phyloP scores from a whole-genome alignment of 53 echinoderm and acorn worm genomes.

The Temnopleurus reevesii region DNA sequence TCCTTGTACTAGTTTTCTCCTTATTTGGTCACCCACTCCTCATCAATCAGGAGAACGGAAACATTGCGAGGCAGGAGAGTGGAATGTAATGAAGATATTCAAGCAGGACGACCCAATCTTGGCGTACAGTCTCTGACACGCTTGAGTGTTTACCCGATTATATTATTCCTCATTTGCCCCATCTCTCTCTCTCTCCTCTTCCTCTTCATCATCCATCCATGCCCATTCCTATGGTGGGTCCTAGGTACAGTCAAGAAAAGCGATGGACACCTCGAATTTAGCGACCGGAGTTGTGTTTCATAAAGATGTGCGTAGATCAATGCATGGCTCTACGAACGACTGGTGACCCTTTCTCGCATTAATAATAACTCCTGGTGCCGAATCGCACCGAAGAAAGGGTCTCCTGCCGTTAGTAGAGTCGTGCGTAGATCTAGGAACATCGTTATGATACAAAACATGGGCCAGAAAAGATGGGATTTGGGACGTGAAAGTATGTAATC shows the following conservation, averaged over 20 bases:
- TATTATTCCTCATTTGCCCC: constrained; percentile 37
- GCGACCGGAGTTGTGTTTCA: no score
- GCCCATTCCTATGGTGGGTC: background rate
- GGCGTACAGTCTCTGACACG: background rate
- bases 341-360: no score
- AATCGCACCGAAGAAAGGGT: no score
- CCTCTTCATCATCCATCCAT: background rate
- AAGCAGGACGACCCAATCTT: constrained; percentile 14
- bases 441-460: no score
- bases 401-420: no score
- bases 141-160: constrained; percentile 43
- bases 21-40: constrained; percentile 40
- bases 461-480: no score
- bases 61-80: constrained; percentile 44
- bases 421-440: no score
- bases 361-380: no score
- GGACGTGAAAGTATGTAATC: no score
- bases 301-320: no score
- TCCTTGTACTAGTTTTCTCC: constrained; percentile 2
- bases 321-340: no score
- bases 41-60: constrained; percentile 45
- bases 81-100: constrained; percentile 35
- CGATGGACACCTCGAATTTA: no score
- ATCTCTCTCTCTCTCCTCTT: background rate
- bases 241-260: background rate